Evolutionary conservation across 2,888 invertebrate species (phyloP).

Genomic region (Platycheirus rosarum): DNA sequence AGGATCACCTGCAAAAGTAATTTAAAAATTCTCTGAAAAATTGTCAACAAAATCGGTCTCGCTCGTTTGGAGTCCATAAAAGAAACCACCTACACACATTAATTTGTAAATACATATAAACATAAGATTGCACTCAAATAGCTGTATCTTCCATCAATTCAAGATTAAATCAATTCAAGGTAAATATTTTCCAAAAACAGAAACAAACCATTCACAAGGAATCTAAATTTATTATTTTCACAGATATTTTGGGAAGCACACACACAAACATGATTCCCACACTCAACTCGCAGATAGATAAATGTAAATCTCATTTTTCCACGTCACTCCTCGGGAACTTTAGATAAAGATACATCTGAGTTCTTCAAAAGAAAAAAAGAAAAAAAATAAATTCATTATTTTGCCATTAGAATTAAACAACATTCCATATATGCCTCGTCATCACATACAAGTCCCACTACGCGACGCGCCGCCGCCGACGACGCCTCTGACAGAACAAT

Average conservation of each 20-base stretch:
- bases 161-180: neutral
- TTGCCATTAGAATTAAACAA: constrained; percentile 37
- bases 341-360: constrained; percentile 2
- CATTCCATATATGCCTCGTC: constrained; percentile 26
- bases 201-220: constrained; percentile 46
- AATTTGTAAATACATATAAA: no score
- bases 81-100: no score
- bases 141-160: no score
- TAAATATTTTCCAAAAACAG: neutral
- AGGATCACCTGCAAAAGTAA: no score
- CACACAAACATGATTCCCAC: constrained; percentile 29
- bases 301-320: constrained; percentile 36
- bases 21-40: no score
- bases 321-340: neutral
- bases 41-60: no score
- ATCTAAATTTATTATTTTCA: constrained; percentile 50
- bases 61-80: no score
- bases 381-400: constrained; percentile 25
- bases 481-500: constrained; percentile 66
- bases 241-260: constrained; percentile 45
- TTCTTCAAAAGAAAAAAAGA: neutral
- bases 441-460: neutral
- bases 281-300: constrained; percentile 26
- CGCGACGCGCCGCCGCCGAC: constrained; percentile 21
- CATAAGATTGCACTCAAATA: no score